Evolutionary conservation across 2,113 vertebrate genomes (phyloP).

Genomic region (Felis catus): DNA sequence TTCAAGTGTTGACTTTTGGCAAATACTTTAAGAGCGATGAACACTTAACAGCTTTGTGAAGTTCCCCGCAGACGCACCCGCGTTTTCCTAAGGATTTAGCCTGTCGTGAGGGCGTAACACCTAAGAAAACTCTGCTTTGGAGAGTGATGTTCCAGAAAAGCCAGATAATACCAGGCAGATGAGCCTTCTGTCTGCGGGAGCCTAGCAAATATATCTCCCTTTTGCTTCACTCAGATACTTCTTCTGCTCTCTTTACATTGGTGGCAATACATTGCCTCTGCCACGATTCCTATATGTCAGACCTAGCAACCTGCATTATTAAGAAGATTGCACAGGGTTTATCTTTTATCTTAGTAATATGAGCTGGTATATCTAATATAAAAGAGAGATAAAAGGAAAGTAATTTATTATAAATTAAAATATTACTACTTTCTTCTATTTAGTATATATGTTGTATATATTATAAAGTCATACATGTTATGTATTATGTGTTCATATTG

Average conservation of each 20-base stretch:
- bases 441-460: not conserved
- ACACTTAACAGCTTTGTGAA: constrained; percentile 57
- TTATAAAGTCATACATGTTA: not conserved
- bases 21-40: constrained; percentile 65
- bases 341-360: not conserved
- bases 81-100: constrained; percentile 74
- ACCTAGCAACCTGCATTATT: not conserved
- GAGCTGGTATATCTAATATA: not conserved
- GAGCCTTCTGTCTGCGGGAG: constrained; percentile 39
- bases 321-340: not conserved
- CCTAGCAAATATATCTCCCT: not conserved
- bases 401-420: not conserved
- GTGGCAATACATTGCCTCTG: not conserved
- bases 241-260: not conserved
- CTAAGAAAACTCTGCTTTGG: constrained; percentile 72
- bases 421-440: not conserved
- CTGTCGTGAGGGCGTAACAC: constrained; percentile 15
- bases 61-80: not conserved
- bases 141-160: constrained; percentile 69
- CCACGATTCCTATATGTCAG: not conserved
- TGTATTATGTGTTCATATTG: not conserved
- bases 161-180: constrained; percentile 57
- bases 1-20: constrained; percentile 61
- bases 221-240: not conserved
- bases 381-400: not conserved